Percentiles rank a stretch among this genome's conserved stretches.
phyloP scores from a whole-genome alignment of 2,797 vertebrate species.

The Hydrophis major region DNA sequence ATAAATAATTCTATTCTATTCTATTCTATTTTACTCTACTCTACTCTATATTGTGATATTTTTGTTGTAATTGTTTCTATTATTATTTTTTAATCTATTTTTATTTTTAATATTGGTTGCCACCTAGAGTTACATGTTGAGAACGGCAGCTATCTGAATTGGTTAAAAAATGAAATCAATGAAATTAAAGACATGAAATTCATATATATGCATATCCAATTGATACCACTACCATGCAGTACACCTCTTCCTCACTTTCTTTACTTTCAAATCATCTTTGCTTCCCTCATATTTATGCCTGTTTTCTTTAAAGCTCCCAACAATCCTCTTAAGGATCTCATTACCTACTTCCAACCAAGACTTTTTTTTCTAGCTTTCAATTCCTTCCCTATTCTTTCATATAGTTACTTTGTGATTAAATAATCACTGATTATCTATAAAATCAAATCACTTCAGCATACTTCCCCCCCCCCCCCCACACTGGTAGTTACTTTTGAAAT shows the following conservation, averaged over 20 bases:
- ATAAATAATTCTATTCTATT: too few relatives aligned
- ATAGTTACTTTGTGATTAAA: not conserved
- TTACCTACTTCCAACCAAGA: not conserved
- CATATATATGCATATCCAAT: too few relatives aligned
- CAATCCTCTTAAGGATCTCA: not conserved
- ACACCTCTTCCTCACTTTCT: not conserved
- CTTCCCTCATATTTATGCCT: not conserved
- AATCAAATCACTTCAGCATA: not conserved
- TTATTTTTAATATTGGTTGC: too few relatives aligned
- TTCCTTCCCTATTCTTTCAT: not conserved
- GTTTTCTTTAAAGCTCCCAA: not conserved
- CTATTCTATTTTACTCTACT: too few relatives aligned
- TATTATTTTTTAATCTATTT: too few relatives aligned
- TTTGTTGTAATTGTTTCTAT: too few relatives aligned
- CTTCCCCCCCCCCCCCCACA: fast-evolving
- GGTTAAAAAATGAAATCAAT: too few relatives aligned
- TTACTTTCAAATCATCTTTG: not conserved
- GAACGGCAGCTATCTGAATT: too few relatives aligned
- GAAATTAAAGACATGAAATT: too few relatives aligned
- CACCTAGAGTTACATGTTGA: too few relatives aligned
- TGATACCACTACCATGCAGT: not conserved
- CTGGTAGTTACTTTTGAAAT: not conserved
- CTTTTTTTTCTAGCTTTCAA: not conserved
- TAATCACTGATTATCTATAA: not conserved
- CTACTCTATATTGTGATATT: too few relatives aligned